Conservation (phyloP, 2,888 invertebrate genomes). For the Aelia acuminata region DNA sequence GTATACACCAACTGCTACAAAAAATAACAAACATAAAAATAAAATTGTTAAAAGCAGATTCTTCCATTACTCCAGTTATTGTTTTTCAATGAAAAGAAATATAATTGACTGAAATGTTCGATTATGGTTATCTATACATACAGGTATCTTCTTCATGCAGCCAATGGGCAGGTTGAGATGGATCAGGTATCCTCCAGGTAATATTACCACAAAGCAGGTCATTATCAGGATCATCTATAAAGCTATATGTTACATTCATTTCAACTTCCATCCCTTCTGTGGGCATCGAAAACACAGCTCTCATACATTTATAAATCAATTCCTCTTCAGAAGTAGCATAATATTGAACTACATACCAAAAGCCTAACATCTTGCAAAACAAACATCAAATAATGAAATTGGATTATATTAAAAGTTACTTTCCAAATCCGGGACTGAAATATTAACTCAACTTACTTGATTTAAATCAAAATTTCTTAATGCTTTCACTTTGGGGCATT, state of each 20-base stretch:
- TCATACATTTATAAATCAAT: conserved; percentile 88
- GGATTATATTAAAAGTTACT: neutral
- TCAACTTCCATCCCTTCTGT: conserved; percentile 66
- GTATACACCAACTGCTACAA: too few species aligned
- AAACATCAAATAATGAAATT: neutral
- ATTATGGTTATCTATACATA: conserved; percentile 73
- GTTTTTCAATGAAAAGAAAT: neutral
- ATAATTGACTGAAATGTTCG: neutral
- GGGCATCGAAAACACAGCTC: conserved; percentile 78
- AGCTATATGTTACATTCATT: conserved; percentile 92
- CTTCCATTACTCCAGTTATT: too few species aligned
- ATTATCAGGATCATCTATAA: conserved; percentile 85
- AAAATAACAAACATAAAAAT: too few species aligned
- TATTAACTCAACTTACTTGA: conserved; percentile 72
- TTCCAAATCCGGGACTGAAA: neutral
- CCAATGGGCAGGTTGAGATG: conserved; percentile 85
- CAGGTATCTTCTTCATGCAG: conserved; percentile 88
- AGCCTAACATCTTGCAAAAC: conserved; percentile 79
- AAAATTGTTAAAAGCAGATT: too few species aligned
- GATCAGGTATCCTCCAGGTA: conserved; percentile 85
- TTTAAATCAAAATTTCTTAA: conserved; percentile 84
- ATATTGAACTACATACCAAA: conserved; percentile 90
- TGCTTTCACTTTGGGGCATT: conserved; percentile 84
- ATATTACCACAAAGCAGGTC: conserved; percentile 87
- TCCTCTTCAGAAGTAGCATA: conserved; percentile 92